Evolutionary conservation across 2,797 vertebrate species (phyloP).

Genomic region (Xerus rutilus): DNA sequence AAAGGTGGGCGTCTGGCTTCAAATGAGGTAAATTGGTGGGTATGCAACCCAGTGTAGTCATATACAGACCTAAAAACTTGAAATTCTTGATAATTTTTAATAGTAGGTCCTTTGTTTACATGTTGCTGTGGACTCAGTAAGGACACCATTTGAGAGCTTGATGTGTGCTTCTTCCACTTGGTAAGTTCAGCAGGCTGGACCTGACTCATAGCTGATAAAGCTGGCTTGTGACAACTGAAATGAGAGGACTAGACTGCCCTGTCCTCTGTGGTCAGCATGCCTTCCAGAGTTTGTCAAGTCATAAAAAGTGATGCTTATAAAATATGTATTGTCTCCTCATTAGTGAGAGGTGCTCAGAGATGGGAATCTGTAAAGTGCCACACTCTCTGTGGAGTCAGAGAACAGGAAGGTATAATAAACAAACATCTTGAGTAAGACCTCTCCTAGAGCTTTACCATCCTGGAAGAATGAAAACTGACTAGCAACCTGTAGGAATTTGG

Average conservation of each 20-base stretch:
- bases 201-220: neutral
- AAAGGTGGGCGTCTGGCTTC: neutral
- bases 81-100: neutral
- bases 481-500: neutral
- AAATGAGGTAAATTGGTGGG: neutral
- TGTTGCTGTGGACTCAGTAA: neutral
- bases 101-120: neutral
- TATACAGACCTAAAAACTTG: neutral
- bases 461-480: neutral
- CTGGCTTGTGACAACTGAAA: neutral
- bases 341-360: neutral
- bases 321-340: neutral
- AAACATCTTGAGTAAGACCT: neutral
- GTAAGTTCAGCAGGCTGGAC: neutral
- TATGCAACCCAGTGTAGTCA: too few relatives aligned
- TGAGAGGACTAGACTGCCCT: neutral
- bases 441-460: neutral
- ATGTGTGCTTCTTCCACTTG: neutral
- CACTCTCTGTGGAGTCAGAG: neutral
- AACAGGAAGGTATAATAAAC: neutral
- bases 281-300: neutral
- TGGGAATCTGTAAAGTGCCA: neutral
- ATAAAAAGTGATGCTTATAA: neutral
- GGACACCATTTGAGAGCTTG: neutral
- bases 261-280: neutral